phyloP scores from a whole-genome alignment of 2,797 vertebrate species.

The Sciurus vulgaris region DNA sequence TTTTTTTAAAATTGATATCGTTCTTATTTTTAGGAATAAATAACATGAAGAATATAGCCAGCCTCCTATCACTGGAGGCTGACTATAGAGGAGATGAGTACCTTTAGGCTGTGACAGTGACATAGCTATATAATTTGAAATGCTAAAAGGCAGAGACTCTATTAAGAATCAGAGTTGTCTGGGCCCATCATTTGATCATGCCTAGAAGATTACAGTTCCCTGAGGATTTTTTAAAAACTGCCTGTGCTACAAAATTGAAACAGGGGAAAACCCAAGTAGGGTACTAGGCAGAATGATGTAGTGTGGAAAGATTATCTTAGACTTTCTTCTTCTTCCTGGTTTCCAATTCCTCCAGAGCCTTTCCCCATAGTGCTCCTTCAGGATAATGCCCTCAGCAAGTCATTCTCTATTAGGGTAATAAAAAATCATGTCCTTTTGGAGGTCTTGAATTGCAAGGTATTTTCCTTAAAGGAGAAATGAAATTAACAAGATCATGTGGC shows the following conservation, averaged over 20 bases:
- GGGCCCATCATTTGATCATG: not conserved
- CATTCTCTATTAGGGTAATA: not conserved
- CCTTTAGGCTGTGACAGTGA: not conserved
- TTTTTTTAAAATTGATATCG: constrained; percentile 27
- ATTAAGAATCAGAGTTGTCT: not conserved
- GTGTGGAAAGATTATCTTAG: not conserved
- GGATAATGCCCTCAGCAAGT: not conserved
- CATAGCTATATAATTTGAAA: not conserved
- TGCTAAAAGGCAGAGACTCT: not conserved
- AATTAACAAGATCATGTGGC: not conserved
- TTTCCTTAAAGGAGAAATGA: constrained; percentile 2
- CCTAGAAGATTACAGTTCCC: not conserved
- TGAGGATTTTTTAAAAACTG: not conserved
- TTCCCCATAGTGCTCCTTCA: not conserved
- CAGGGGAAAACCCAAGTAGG: not conserved
- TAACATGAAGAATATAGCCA: constrained; percentile 4
- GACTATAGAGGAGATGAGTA: not conserved
- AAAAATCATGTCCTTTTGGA: not conserved
- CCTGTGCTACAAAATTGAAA: not conserved
- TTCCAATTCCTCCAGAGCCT: not conserved
- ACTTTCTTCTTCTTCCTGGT: not conserved
- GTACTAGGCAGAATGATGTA: not conserved
- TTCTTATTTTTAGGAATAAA: not conserved
- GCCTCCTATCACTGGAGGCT: not conserved
- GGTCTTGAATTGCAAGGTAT: not conserved